Percentiles rank a stretch among this genome's conserved stretches.
These are phyloP conservation scores for Pyrrhura leucotis DNA, from an alignment of 2,797 vertebrate species.

Conservation along the genomic window DNA sequence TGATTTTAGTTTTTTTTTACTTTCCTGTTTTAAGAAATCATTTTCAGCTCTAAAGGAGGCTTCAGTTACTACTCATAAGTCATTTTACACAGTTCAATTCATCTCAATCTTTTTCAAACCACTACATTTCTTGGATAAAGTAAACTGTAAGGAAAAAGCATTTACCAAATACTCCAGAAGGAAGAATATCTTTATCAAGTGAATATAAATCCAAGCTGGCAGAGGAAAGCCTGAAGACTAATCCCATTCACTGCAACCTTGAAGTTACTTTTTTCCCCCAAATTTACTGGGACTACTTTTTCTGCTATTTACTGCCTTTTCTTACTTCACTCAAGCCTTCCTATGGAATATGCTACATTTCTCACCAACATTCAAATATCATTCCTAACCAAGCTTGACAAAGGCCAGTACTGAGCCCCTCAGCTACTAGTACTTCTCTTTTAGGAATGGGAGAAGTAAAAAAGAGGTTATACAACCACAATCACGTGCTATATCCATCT, in stretches of 20 bases:
- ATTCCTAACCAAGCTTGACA: background rate
- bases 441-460: background rate
- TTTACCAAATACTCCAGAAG: background rate
- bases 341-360: background rate
- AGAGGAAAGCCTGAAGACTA: background rate
- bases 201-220: background rate
- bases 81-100: background rate
- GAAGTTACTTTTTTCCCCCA: background rate
- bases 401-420: background rate
- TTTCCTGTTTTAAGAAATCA: background rate
- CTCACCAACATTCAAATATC: background rate
- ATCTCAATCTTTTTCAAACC: background rate
- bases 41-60: background rate
- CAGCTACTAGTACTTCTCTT: background rate
- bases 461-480: too few relatives aligned
- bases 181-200: background rate
- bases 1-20: background rate
- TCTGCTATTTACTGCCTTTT: background rate
- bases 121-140: background rate
- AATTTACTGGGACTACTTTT: background rate
- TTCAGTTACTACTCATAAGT: background rate
- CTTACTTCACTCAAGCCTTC: background rate
- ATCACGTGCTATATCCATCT: fast-evolving
- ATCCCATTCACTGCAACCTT: background rate
- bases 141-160: background rate